A percentile compares a stretch with the other conserved stretches of the same genome.
Conservation (phyloP, 2,113 vertebrate genomes). For the Dolichotis patagonum region DNA sequence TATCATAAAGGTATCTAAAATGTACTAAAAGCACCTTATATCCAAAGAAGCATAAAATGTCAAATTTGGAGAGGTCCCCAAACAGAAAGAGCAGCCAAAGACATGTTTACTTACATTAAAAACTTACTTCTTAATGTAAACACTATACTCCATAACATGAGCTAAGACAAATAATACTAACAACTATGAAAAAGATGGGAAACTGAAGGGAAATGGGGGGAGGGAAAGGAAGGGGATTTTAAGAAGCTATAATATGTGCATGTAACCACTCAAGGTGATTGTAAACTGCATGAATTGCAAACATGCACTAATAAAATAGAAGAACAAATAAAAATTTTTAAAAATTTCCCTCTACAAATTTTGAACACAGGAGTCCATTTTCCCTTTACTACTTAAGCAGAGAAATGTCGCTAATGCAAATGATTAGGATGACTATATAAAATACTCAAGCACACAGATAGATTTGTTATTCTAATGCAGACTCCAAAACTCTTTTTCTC, state of each 20-base stretch:
- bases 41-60: background rate
- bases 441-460: background rate
- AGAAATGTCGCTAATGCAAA: constrained; percentile 10
- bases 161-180: background rate
- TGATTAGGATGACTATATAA: background rate
- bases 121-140: background rate
- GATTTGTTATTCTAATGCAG: background rate
- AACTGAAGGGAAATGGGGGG: background rate
- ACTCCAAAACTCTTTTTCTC: background rate
- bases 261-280: background rate
- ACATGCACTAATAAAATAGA: background rate
- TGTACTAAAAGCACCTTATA: background rate
- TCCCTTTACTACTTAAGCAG: constrained; percentile 33
- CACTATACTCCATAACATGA: background rate
- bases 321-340: background rate
- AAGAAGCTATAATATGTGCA: background rate
- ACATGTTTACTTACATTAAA: constrained; percentile 42
- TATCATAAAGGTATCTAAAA: constrained; percentile 46
- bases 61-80: constrained; percentile 16
- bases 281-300: background rate
- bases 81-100: constrained; percentile 18
- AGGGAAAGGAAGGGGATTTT: background rate
- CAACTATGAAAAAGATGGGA: background rate
- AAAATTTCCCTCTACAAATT: background rate
- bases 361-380: constrained; percentile 12